These are phyloP conservation scores for Agriopis leucophaearia DNA, from an alignment of 2,888 invertebrate species.

Conservation along the genomic window DNA sequence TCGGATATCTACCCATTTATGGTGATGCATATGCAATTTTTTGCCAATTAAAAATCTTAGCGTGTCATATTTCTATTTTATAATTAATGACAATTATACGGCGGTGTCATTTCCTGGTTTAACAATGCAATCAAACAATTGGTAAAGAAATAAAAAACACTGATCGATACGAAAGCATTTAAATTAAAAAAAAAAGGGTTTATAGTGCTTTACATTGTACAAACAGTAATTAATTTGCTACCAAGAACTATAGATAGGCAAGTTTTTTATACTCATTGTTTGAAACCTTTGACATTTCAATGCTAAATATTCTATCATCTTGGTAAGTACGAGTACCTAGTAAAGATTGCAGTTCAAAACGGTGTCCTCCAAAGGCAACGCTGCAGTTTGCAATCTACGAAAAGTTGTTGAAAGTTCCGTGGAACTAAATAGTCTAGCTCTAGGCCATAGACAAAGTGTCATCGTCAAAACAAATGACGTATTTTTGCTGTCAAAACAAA, in stretches of 20 bases:
- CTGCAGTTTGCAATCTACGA: no score
- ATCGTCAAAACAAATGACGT: conserved; percentile 21
- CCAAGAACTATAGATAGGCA: no score
- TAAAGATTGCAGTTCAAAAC: no score
- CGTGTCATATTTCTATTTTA: conserved; percentile 10
- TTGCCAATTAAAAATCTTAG: conserved; percentile 39
- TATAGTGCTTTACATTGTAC: no score
- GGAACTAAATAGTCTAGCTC: neutral
- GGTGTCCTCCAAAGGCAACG: no score
- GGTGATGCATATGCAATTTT: conserved; percentile 34
- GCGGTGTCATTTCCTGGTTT: neutral
- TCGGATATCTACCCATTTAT: conserved; percentile 30
- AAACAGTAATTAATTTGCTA: no score
- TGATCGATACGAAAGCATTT: no score
- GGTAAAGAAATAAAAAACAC: neutral
- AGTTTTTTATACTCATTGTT: no score
- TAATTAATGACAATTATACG: neutral
- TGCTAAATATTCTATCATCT: no score
- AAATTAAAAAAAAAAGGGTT: no score
- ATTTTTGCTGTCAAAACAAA: conserved; percentile 32
- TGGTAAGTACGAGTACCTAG: no score
- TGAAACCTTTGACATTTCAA: no score
- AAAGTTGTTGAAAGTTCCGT: neutral
- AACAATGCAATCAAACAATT: neutral
- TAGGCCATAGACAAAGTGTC: neutral